Conservation (phyloP, 2,888 invertebrate genomes). For the Terebella lapidaria region DNA sequence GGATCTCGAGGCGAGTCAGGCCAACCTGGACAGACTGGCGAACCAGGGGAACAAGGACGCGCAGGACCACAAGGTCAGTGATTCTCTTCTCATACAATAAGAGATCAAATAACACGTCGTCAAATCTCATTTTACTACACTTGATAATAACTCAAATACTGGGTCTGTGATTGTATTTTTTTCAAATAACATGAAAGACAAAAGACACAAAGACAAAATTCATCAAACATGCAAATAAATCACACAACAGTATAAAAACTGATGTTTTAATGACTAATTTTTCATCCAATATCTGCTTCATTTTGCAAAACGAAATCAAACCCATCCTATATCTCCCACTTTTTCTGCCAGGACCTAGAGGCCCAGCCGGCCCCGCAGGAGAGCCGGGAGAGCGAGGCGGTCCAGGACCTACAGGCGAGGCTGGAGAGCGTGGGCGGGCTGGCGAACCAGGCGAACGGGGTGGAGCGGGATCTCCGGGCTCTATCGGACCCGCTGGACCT, state of each 20-base stretch:
- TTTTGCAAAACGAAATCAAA: background rate
- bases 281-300: background rate
- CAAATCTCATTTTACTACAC: no score
- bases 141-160: no score
- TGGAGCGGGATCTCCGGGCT: constrained; percentile 5
- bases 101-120: no score
- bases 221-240: no score
- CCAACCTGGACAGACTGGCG: constrained; percentile 1
- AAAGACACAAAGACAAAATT: no score
- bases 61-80: background rate
- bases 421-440: constrained; percentile 15
- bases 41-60: background rate
- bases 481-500: background rate
- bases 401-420: constrained; percentile 7
- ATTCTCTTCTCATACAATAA: no score
- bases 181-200: no score
- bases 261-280: background rate
- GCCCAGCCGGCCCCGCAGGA: constrained; percentile 11
- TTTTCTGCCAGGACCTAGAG: constrained; percentile 5
- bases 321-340: background rate
- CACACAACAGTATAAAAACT: no score
- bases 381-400: constrained; percentile 8
- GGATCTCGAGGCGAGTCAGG: constrained; percentile 15
- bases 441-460: constrained; percentile 18
- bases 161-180: no score